These are phyloP conservation scores for Bembecia ichneumoniformis DNA, from an alignment of 2,888 invertebrate genomes.

Conservation along the genomic window DNA sequence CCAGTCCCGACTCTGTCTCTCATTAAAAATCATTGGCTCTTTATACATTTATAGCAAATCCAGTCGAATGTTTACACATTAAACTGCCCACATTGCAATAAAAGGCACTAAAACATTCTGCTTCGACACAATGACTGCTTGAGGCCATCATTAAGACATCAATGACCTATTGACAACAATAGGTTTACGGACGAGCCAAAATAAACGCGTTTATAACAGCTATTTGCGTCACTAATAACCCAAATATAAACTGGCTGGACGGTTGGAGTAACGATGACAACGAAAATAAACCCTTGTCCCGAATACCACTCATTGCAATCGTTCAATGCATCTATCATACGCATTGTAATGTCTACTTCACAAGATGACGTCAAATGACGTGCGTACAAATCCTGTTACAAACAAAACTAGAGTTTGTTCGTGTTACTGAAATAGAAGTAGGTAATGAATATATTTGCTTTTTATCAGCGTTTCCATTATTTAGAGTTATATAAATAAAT, in stretches of 20 bases:
- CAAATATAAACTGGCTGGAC: constrained; percentile 49
- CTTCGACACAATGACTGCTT: background rate
- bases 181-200: constrained; percentile 46
- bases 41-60: no score
- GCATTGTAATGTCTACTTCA: constrained; percentile 4
- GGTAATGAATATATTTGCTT: no score
- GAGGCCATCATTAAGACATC: background rate
- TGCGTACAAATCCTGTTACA: background rate
- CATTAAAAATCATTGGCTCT: no score
- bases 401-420: background rate
- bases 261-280: constrained; percentile 54
- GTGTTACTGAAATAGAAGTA: no score
- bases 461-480: no score
- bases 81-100: no score
- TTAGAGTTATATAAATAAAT: no score
- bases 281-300: constrained; percentile 62
- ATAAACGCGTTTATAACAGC: constrained; percentile 52
- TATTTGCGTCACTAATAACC: constrained; percentile 67
- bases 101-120: no score
- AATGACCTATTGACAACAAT: constrained; percentile 49
- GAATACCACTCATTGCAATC: constrained; percentile 47
- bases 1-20: no score
- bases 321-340: constrained; percentile 30
- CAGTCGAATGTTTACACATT: no score
- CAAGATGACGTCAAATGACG: background rate